phyloP scores from a whole-genome alignment of 2,113 vertebrate species.

The Malurus melanocephalus region DNA sequence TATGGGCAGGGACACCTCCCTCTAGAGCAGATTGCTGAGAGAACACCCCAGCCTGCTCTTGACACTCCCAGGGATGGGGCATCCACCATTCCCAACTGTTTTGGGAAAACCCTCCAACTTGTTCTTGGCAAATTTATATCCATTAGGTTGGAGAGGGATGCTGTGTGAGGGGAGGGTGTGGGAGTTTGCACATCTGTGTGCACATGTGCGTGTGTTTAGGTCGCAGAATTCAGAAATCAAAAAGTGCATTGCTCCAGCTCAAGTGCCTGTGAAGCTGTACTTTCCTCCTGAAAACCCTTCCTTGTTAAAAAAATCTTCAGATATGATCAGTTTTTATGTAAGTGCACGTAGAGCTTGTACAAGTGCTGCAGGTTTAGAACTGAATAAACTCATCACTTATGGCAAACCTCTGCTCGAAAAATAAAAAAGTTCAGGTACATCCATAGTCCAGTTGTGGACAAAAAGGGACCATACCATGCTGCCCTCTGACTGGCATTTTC shows the following conservation, averaged over 20 bases:
- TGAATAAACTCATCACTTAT: not conserved
- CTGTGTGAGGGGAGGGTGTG: too few relatives aligned
- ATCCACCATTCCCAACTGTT: rapidly evolving
- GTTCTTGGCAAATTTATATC: not conserved
- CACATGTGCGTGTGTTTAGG: rapidly evolving
- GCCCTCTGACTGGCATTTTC: not conserved
- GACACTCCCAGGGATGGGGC: not conserved
- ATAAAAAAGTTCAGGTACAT: not conserved
- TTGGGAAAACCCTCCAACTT: not conserved
- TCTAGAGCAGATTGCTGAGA: not conserved
- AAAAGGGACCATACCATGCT: not conserved
- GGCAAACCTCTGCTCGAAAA: not conserved
- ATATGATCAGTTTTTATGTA: not conserved
- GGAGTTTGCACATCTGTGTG: rapidly evolving
- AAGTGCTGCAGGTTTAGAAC: not conserved
- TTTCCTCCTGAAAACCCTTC: not conserved
- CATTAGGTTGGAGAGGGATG: not conserved
- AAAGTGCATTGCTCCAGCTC: not conserved
- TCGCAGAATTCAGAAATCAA: not conserved
- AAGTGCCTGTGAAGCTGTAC: not conserved
- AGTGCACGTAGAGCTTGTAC: not conserved
- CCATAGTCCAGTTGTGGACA: not conserved
- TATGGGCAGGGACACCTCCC: not conserved
- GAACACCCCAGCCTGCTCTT: too few relatives aligned
- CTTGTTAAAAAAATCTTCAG: not conserved